Evolutionary conservation across 2,797 vertebrate species (phyloP).

Genomic region (Myotis vivesi): DNA sequence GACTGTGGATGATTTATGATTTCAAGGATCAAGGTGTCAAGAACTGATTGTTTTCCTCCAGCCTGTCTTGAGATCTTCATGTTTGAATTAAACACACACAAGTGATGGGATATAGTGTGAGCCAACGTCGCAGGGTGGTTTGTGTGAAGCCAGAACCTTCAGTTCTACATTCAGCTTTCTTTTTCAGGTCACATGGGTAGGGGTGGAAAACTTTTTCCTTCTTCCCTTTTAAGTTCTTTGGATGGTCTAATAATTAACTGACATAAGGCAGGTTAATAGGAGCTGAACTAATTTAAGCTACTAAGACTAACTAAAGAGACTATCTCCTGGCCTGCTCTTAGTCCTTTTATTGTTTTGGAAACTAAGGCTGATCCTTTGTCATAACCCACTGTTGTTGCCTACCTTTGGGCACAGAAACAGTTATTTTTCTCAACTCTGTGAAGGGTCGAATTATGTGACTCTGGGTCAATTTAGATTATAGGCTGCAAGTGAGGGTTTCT

Average conservation of each 20-base stretch:
- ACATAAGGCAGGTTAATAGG: not conserved
- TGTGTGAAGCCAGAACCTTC: not conserved
- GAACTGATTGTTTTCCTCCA: not conserved
- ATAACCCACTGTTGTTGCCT: not conserved
- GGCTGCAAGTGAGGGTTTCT: not conserved
- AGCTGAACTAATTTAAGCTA: not conserved
- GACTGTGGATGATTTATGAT: slow-evolving; percentile 57
- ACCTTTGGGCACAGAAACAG: not conserved
- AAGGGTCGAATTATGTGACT: not conserved
- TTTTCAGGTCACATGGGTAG: not conserved
- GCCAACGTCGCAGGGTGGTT: not conserved
- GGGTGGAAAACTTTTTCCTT: not conserved
- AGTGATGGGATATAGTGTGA: not conserved
- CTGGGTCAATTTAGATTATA: not conserved
- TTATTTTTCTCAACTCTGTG: not conserved
- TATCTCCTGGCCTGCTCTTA: not conserved
- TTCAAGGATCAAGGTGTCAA: slow-evolving; percentile 49
- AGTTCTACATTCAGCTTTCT: not conserved
- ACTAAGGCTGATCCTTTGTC: not conserved
- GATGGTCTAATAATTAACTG: not conserved
- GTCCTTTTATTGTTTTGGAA: not conserved
- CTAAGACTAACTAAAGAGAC: not conserved
- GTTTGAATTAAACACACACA: slow-evolving; percentile 34
- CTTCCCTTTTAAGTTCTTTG: not conserved
- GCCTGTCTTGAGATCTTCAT: slow-evolving; percentile 20